phyloP scores from a whole-genome alignment of 2,113 vertebrate species.

The Hystrix brachyura region DNA sequence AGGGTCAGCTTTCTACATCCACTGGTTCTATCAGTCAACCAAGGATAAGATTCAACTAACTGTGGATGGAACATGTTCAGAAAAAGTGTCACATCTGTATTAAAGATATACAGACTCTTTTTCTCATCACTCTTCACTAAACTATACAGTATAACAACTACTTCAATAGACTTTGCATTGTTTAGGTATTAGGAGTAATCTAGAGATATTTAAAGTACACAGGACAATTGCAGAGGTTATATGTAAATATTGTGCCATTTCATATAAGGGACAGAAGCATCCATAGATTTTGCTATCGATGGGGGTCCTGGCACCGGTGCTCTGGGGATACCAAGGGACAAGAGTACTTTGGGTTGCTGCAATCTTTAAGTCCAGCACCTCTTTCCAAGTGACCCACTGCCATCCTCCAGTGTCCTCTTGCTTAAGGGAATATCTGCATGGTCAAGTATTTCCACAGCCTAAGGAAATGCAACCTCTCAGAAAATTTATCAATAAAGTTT shows the following conservation, averaged over 20 bases:
- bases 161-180: background rate
- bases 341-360: background rate
- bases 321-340: background rate
- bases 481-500: constrained; percentile 29
- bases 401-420: constrained; percentile 72
- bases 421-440: constrained; percentile 70
- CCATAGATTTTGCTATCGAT: background rate
- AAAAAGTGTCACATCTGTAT: background rate
- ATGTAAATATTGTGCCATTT: background rate
- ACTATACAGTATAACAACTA: background rate
- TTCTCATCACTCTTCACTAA: background rate
- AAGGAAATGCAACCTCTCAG: background rate
- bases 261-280: background rate
- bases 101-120: background rate
- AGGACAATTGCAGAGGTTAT: background rate
- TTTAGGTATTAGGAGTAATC: background rate
- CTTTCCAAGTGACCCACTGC: constrained; percentile 69
- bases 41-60: background rate
- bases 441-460: constrained; percentile 72
- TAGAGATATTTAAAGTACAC: background rate
- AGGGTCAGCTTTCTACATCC: too few species aligned
- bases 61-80: background rate
- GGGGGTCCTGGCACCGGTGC: background rate
- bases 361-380: constrained; percentile 62
- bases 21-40: background rate